A percentile compares a stretch with the other conserved stretches of the same genome.
Evolutionary conservation across 92 coral and sea anemone genomes (phyloP).

Genomic region (Montipora capitata): DNA sequence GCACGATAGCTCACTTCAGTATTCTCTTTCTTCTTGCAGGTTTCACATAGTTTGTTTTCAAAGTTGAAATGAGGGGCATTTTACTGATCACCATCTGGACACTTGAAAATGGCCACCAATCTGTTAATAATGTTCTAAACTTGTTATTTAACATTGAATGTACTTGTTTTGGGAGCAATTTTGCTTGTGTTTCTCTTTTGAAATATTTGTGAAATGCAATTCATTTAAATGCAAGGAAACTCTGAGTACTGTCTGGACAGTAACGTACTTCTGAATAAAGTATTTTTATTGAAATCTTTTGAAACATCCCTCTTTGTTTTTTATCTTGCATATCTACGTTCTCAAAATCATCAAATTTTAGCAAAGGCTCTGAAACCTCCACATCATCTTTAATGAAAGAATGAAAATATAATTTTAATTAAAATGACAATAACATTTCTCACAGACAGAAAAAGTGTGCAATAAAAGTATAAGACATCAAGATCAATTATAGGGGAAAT

Average conservation of each 20-base stretch:
- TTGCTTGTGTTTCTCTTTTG: not conserved
- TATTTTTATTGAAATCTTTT: constrained; percentile 28
- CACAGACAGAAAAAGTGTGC: no score
- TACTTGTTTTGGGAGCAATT: not conserved
- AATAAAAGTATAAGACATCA: no score
- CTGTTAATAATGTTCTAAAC: not conserved
- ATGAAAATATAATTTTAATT: no score
- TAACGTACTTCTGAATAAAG: constrained; percentile 21
- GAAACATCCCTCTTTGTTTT: not conserved
- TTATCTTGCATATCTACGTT: not conserved
- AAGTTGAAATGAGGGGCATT: constrained; percentile 82
- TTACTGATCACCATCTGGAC: not conserved
- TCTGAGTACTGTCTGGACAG: constrained; percentile 4
- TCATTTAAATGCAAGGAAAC: constrained; percentile 8
- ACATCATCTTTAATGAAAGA: no score
- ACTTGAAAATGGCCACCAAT: not conserved
- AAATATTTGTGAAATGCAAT: constrained; percentile 3
- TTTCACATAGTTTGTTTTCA: constrained; percentile 84
- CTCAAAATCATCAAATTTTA: not conserved
- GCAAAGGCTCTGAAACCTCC: not conserved
- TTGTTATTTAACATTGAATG: constrained; percentile 9
- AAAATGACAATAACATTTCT: no score
- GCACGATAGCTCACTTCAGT: not conserved
- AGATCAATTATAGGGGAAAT: no score
- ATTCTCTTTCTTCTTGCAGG: constrained; percentile 60